phyloP scores from a whole-genome alignment of 2,113 vertebrate genomes.

The Elephas maximus region DNA sequence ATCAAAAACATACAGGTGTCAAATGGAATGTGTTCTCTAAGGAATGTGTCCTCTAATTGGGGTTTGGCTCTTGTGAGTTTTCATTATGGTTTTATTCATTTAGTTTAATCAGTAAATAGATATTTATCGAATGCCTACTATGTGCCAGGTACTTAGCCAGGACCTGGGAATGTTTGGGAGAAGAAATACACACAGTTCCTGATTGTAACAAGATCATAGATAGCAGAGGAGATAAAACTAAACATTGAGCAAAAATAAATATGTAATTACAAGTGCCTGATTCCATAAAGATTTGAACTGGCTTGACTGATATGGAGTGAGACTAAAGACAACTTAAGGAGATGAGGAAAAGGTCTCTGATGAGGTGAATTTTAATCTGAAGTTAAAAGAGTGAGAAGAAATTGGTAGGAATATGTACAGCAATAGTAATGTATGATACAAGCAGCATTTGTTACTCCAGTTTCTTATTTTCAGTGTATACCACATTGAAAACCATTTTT shows the following conservation, averaged over 20 bases:
- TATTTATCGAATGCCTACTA: not conserved
- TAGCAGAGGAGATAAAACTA: not conserved
- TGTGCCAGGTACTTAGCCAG: not conserved
- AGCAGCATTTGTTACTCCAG: not conserved
- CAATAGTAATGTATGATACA: not conserved
- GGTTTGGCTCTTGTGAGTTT: not conserved
- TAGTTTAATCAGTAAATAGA: not conserved
- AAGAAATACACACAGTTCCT: not conserved
- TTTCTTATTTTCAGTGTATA: not conserved
- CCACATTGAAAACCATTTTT: constrained; percentile 20
- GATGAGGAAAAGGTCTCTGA: not conserved
- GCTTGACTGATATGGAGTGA: not conserved
- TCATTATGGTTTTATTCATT: not conserved
- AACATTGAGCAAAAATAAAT: not conserved
- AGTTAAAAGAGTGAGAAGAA: constrained; percentile 10
- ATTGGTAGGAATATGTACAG: not conserved
- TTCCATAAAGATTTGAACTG: not conserved
- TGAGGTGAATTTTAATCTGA: constrained; percentile 13
- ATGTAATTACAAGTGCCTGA: not conserved
- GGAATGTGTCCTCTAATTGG: not conserved
- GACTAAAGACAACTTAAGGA: not conserved
- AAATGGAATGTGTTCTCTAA: not conserved
- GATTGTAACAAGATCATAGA: not conserved
- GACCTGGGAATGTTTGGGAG: not conserved
- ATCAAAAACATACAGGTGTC: not conserved